Evolutionary conservation across 2,888 invertebrate species (phyloP).

Genomic region (Argyresthia goedartella): DNA sequence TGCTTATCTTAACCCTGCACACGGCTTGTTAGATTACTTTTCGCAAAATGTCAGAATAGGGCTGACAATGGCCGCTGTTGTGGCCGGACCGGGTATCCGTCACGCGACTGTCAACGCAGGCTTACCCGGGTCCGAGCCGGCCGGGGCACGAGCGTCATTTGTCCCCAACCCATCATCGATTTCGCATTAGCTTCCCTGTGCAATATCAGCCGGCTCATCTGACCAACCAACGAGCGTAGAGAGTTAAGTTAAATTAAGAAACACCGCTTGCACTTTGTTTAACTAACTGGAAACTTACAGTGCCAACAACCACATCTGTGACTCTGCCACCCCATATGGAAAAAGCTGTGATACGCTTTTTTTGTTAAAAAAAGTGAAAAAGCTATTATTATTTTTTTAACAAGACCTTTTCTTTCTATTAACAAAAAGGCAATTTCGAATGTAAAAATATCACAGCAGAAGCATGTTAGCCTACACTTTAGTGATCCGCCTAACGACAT

Average conservation of each 20-base stretch:
- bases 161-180: constrained; percentile 7
- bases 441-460: too few species aligned
- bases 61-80: neutral
- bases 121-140: neutral
- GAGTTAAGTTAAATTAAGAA: neutral
- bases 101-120: constrained; percentile 8
- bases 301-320: too few species aligned
- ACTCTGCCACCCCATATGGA: too few species aligned
- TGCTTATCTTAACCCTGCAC: neutral
- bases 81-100: constrained; percentile 2
- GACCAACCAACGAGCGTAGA: neutral
- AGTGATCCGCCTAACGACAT: too few species aligned
- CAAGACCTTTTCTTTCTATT: too few species aligned
- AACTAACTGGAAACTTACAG: too few species aligned
- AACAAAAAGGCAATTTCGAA: too few species aligned
- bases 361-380: too few species aligned
- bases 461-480: too few species aligned
- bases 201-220: constrained; percentile 1
- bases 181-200: constrained; percentile 8
- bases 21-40: neutral
- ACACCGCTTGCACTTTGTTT: too few species aligned
- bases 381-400: too few species aligned
- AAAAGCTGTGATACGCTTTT: too few species aligned
- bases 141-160: constrained; percentile 3
- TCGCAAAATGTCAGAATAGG: neutral